Base-by-base conservation (phyloP, 2,888 invertebrate species). In the Ceriagrion tenellum region DNA sequence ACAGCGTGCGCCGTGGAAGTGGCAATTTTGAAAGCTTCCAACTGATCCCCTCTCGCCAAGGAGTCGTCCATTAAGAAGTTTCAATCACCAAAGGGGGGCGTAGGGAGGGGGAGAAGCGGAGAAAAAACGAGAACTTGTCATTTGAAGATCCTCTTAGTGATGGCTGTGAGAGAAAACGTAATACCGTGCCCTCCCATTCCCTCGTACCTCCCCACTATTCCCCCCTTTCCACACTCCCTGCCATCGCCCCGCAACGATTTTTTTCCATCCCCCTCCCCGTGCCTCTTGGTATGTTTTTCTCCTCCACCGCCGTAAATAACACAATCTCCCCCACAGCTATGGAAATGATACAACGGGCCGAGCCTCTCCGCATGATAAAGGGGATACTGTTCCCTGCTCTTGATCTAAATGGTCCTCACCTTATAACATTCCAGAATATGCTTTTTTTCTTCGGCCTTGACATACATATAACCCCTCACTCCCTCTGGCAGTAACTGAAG, bases 21-120 rank as follows among this genome's bases (percentile, higher is more conserved):
- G 30, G 81, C 81, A 81, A 81, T 81, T 81, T 81, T 81, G 81
- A 81, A 81, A 35, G 81, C 81, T 81, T 81, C n/a, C 35, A 81
- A 81, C 81, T 6, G 4, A 35, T 30, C 59, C 59, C 20, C 59
- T 20, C 59, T 20, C 35, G 35, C 35, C 35, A 18, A 30, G 16
- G 81, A 81, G 81, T 35, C 81, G 81, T 81, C 81, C 81, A 81
- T 81, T 81, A 81, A 81, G 81, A 35, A 35, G 81, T 81, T 81
- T 23, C 81, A 81, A 81, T 81, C 81, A 35, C 81, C 26, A 35
- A n/a, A 69, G 1, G 81, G 35, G 81, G 16, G 2, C 56, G 16
- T n/a, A 8, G 4, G 81, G 69, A 23, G 18, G 18, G 0, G 26
- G 16, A 3, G 69, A n/a, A 35, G 30, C 0, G 35, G 30, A 10